Percentiles rank a stretch among this genome's conserved stretches.
phyloP scores from a whole-genome alignment of 2,113 vertebrate species.

The Lepus americanus region DNA sequence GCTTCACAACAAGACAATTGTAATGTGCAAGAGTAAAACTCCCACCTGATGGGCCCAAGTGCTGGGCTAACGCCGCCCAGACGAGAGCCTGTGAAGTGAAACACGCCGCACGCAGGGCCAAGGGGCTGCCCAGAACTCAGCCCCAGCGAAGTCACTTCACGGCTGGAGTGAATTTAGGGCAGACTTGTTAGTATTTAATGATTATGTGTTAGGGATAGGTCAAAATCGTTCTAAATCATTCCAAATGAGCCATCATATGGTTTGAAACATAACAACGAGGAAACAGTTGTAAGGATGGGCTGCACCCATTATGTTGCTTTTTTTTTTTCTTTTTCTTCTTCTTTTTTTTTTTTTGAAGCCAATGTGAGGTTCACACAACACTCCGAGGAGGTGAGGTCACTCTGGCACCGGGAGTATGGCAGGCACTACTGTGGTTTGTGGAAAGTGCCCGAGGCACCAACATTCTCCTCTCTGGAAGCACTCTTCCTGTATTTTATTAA shows the following conservation, averaged over 20 bases:
- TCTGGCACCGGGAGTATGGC: conserved; percentile 41
- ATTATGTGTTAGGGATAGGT: fast-evolving
- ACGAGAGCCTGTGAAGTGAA: neutral
- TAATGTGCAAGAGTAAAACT: conserved; percentile 34
- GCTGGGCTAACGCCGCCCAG: too few species aligned
- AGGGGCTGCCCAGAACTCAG: neutral
- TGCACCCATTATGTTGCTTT: neutral
- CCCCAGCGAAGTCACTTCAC: fast-evolving
- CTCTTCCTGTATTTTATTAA: too few species aligned
- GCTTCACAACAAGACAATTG: neutral
- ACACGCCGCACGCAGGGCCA: fast-evolving
- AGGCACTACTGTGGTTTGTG: conserved; percentile 64
- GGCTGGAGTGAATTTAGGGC: neutral
- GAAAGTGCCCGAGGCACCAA: conserved; percentile 52
- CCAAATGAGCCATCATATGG: neutral
- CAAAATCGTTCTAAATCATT: neutral
- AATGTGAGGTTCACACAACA: conserved; percentile 63
- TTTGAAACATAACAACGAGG: neutral
- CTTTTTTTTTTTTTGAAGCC: neutral
- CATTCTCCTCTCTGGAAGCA: neutral
- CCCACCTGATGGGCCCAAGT: neutral
- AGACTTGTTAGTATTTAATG: neutral
- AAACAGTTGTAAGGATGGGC: neutral
- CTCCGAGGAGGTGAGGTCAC: neutral
- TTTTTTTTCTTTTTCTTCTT: too few species aligned